These are phyloP conservation scores for Melanerpes aurifrons DNA, from an alignment of 2,113 vertebrate genomes.

Conservation along the genomic window DNA sequence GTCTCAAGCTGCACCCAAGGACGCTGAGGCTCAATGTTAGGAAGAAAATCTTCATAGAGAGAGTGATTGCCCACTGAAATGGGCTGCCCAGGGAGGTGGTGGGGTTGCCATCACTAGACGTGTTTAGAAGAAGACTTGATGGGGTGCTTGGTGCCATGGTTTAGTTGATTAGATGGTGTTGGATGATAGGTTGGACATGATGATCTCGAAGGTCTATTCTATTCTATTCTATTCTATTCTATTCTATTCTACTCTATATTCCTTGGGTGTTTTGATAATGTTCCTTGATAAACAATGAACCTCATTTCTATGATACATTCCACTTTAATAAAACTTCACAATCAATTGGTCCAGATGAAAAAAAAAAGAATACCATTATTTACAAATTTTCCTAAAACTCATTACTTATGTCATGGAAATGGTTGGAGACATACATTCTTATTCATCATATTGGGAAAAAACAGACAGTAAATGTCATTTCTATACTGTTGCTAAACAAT, in stretches of 20 bases:
- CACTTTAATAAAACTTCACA: background rate
- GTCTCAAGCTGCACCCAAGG: too few species aligned
- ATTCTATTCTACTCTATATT: background rate
- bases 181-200: too few species aligned
- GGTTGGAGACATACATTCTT: background rate
- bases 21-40: too few species aligned
- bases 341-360: background rate
- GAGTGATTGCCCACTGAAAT: too few species aligned
- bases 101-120: too few species aligned
- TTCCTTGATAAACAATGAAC: background rate
- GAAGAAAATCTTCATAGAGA: too few species aligned
- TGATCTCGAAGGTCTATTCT: too few species aligned
- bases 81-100: too few species aligned
- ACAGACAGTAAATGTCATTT: background rate
- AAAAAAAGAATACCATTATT: background rate
- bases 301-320: background rate
- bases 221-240: too few species aligned
- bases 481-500: constrained; percentile 39
- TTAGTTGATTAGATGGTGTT: too few species aligned
- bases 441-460: background rate
- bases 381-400: background rate
- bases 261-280: background rate
- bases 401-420: background rate
- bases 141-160: too few species aligned
- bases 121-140: too few species aligned